Conservation (phyloP, 2,888 invertebrate genomes). For the Heliconius erato region DNA sequence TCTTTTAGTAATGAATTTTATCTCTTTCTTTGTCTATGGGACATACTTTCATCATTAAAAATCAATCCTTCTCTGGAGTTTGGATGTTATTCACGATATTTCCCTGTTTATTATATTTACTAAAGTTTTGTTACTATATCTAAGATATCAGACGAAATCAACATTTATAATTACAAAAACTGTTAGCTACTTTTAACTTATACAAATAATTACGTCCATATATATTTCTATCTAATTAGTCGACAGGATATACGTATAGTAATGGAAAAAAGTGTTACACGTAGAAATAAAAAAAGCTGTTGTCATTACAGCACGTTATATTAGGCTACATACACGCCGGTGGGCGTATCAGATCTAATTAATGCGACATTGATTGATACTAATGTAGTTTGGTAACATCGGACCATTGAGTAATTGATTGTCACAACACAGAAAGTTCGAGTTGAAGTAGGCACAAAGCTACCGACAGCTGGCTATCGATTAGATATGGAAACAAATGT, state of each 20-base stretch:
- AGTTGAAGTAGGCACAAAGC: constrained; percentile 50
- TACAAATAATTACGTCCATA: neutral
- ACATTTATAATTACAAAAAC: too few species aligned
- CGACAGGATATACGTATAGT: constrained; percentile 16
- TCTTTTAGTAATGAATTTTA: too few species aligned
- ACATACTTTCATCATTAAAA: too few species aligned
- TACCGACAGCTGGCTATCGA: constrained; percentile 38
- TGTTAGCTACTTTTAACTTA: too few species aligned
- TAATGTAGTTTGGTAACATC: constrained; percentile 77
- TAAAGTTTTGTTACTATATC: neutral
- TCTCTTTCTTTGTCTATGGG: too few species aligned
- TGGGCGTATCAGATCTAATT: constrained; percentile 84
- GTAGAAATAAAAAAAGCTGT: neutral
- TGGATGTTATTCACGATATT: too few species aligned
- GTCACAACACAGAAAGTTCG: constrained; percentile 71
- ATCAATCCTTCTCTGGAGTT: too few species aligned
- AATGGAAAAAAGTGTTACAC: constrained; percentile 7
- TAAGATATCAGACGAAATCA: too few species aligned
- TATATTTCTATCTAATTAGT: neutral
- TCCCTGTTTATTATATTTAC: neutral
- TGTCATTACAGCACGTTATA: constrained; percentile 30
- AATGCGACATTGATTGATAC: constrained; percentile 84
- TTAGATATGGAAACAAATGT: neutral
- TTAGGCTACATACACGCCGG: constrained; percentile 51
- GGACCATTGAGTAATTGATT: constrained; percentile 79